phyloP scores from a whole-genome alignment of 2,113 vertebrate species.

The Oenanthe melanoleuca region DNA sequence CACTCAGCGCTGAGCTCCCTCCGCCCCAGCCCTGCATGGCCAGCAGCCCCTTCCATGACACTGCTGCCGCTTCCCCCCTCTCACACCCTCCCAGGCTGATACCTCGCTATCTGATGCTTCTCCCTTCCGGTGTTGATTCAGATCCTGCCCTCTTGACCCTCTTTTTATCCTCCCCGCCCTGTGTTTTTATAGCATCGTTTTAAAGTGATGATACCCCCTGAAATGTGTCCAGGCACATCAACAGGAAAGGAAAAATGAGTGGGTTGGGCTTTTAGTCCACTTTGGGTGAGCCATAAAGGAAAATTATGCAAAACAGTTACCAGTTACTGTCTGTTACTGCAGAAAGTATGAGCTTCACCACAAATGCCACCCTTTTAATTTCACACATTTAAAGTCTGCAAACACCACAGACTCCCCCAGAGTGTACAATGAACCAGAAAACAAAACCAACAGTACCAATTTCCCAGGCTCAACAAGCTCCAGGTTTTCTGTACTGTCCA shows the following conservation, averaged over 20 bases:
- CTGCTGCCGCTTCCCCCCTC: neutral
- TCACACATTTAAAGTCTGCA: neutral
- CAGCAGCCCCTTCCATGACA: neutral
- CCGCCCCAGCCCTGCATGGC: neutral
- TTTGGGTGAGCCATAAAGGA: neutral
- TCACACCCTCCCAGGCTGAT: neutral
- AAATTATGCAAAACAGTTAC: neutral
- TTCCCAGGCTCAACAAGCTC: neutral
- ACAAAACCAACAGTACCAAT: neutral
- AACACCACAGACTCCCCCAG: neutral
- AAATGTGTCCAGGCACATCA: slow-evolving; percentile 43
- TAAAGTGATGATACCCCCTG: slow-evolving; percentile 5
- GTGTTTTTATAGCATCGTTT: neutral
- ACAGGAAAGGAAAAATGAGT: slow-evolving; percentile 30
- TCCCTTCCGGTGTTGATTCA: slow-evolving; percentile 47
- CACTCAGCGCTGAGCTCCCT: fast-evolving
- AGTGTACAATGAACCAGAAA: neutral
- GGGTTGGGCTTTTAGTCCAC: neutral
- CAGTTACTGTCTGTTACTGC: neutral
- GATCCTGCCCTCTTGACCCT: slow-evolving; percentile 19
- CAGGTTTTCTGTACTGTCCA: neutral
- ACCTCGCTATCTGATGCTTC: neutral
- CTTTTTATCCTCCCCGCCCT: slow-evolving; percentile 7
- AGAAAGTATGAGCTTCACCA: neutral
- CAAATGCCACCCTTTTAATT: neutral